Base-by-base conservation (phyloP, 2,113 vertebrate genomes). In the Excalfactoria chinensis region DNA sequence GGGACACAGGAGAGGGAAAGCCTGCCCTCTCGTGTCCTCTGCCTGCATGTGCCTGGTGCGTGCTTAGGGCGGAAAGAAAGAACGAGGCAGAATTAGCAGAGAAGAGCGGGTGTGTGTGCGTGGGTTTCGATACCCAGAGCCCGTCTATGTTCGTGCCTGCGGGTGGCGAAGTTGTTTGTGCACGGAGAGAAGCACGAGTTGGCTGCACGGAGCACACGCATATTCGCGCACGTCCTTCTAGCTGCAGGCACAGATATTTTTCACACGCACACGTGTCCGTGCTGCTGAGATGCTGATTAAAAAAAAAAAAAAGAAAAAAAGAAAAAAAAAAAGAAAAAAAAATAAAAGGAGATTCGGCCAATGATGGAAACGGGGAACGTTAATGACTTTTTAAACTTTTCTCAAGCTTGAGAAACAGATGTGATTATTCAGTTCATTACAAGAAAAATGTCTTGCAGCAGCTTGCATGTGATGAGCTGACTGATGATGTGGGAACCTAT, bases 401-500 rank as follows among this genome's bases (percentile, higher is more conserved):
- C 97, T 97, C 97, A 97, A 96, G 96, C 92, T 97, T 96, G 91
- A 97, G 90, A 95, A 97, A 93, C 95, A 96, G 96, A 97, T 97
- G 97, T 95, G 95, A 95, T 93, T 95, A 94, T 96, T 97, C 96
- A 76, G 84, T 96, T 96, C 88, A 88, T 97, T 97, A 95, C 68
- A 72, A 86, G 92, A 95, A 90, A 86, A 88, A 92, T 37, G 90
- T 96, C 88, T 94, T 82, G 93, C 92, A 96, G 89, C 95, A 96
- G 92, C 84, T 69, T 70, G 82, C 96, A 93, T 96, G 97, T 96
- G 97, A 97, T 97, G 97, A 97, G 96, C 94, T 98, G 97, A 97
- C 96, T 93, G 95, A 97, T 95, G 97, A 96, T 97, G 97, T 98
- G 98, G 97, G 98, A 98, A 98, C 97, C 95, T 96, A 95, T 90